Evolutionary conservation across 2,113 vertebrate species (phyloP).

Genomic region (Nycticebus coucang): DNA sequence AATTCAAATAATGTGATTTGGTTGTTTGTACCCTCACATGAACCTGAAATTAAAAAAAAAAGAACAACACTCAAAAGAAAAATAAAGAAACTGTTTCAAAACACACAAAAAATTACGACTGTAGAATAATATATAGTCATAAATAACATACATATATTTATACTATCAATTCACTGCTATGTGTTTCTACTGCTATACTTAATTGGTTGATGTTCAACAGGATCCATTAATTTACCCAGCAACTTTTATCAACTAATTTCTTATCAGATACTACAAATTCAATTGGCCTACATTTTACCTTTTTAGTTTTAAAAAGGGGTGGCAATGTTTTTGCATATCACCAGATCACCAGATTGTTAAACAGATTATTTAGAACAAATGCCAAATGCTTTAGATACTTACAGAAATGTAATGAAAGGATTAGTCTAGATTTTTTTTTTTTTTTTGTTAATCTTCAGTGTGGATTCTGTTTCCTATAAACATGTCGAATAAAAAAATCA

Average conservation of each 20-base stretch:
- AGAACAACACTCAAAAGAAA: too few species aligned
- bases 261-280: neutral
- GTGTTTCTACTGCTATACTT: neutral
- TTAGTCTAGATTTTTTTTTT: neutral
- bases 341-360: neutral
- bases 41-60: too few species aligned
- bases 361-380: constrained; percentile 26
- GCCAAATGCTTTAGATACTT: neutral
- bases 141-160: neutral
- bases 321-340: neutral
- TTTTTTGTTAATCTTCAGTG: neutral
- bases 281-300: neutral
- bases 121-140: neutral
- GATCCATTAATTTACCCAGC: neutral
- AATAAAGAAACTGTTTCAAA: too few species aligned
- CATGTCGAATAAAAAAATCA: neutral
- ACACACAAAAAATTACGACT: neutral
- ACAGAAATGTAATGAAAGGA: constrained; percentile 1
- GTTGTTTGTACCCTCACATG: too few species aligned
- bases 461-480: neutral
- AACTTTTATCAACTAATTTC: neutral
- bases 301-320: neutral
- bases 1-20: too few species aligned
- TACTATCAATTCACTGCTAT: neutral
- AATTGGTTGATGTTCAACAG: constrained; percentile 4